Evolutionary conservation across 2,888 invertebrate species (phyloP).

Genomic region (Brachyptera risi): DNA sequence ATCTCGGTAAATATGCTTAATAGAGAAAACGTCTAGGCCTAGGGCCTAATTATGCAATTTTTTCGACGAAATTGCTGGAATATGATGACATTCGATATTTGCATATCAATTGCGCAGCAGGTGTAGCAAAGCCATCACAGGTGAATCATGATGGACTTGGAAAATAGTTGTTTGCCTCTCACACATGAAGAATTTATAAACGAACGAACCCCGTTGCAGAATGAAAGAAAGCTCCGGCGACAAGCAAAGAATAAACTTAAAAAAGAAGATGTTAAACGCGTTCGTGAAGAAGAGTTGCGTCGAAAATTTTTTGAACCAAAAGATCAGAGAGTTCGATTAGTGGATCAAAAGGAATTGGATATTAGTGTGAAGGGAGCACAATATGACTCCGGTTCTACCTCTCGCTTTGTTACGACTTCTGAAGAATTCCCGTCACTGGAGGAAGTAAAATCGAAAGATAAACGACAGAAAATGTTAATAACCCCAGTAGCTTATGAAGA

Average conservation of each 20-base stretch:
- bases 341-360: background rate
- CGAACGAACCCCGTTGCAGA: too few species aligned
- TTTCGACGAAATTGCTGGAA: too few species aligned
- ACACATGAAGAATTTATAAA: too few species aligned
- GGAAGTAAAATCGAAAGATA: background rate
- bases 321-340: background rate
- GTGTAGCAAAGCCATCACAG: too few species aligned
- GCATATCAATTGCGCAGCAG: too few species aligned
- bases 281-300: background rate
- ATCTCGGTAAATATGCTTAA: too few species aligned
- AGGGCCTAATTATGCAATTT: too few species aligned
- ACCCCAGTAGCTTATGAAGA: too few species aligned
- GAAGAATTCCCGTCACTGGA: background rate
- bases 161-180: too few species aligned
- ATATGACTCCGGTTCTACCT: background rate
- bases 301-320: slow-evolving; percentile 3
- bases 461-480: background rate
- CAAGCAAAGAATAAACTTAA: slow-evolving; percentile 12
- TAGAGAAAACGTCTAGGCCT: too few species aligned
- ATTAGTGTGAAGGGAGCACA: background rate
- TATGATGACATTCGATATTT: too few species aligned
- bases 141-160: too few species aligned
- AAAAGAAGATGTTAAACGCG: slow-evolving; percentile 3
- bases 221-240: background rate
- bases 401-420: background rate